Evolutionary conservation across 1,140 invertebrate genomes (phyloP), one percentile per base, ranked within the genome.

Genomic region (Zaprionus camerounensis): DNA sequence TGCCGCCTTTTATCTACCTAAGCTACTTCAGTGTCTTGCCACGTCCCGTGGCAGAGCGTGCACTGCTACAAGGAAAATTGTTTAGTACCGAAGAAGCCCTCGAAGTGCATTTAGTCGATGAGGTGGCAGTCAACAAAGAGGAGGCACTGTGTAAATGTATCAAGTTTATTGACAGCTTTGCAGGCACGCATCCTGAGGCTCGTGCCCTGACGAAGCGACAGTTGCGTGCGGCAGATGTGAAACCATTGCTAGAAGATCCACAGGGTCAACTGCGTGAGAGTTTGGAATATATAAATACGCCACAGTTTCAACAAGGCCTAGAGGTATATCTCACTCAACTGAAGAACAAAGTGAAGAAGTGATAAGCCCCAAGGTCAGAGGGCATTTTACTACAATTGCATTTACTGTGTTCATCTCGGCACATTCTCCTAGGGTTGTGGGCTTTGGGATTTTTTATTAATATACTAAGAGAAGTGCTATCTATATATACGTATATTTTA

Each of bases 81-180:
- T 97, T 96, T 82, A 93, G 93, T 44, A 95, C 96, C 26, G 94
- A 96, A 49, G 95, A 97, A 92, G 97, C 97, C 38, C 92, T 97
- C 20, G 94, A 96, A 82, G 82, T 92, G 20, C 86, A 96, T 28
- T 92, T 98, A 1, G 94, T 98, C 17, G 97, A 98, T 93, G 96
- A 97, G 93, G 80, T 96, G 7, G 96, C 95, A 9, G 83, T 93
- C 2, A 94, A 94, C 84, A 96, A 97, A 91, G 93, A 94, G 3
- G 95, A 96, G 49, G 95, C 95, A 0, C 93, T 97, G 2, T 81
- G 85, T 1, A 96, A 95, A 87, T 95, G 96, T 68, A 94, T 95
- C 76, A 90, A 93, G 15, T 97, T 96, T 76, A 94, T 97, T 11
- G 81, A 86, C 22, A 94, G 92, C 61, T 97, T 95, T 90, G 93